Evolutionary conservation across 2,113 vertebrate species (phyloP).

Genomic region (Dasyprocta punctata): DNA sequence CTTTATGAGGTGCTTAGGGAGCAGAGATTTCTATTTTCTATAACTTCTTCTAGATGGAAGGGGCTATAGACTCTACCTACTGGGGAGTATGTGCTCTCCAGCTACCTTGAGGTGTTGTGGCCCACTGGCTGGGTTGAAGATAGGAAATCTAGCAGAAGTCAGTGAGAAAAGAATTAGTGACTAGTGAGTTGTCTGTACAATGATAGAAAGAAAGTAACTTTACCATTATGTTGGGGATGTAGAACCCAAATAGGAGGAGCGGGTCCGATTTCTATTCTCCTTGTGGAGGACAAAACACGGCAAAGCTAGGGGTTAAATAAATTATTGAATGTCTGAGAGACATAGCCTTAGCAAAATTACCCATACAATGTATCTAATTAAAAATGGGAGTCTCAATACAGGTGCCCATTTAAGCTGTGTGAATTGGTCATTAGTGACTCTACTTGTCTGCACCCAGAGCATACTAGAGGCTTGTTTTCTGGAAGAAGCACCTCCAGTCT

Average conservation of each 20-base stretch:
- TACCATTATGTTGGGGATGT: not conserved
- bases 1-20: not conserved
- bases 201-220: not conserved
- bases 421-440: not conserved
- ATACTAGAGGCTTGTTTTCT: not conserved
- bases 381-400: not conserved
- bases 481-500: not conserved
- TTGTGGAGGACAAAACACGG: not conserved
- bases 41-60: not conserved
- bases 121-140: not conserved
- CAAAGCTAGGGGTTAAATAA: not conserved
- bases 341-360: not conserved
- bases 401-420: not conserved
- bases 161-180: not conserved
- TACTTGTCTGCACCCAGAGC: not conserved
- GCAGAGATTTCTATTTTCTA: not conserved
- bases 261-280: not conserved
- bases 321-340: not conserved
- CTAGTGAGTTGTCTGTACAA: not conserved
- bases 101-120: not conserved
- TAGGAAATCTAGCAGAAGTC: not conserved
- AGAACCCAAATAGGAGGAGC: not conserved
- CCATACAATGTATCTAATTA: not conserved
- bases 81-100: not conserved
- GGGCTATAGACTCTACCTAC: not conserved